These are phyloP conservation scores for Megastigmus dorsalis DNA, from an alignment of 2,888 invertebrate species.

Conservation along the genomic window DNA sequence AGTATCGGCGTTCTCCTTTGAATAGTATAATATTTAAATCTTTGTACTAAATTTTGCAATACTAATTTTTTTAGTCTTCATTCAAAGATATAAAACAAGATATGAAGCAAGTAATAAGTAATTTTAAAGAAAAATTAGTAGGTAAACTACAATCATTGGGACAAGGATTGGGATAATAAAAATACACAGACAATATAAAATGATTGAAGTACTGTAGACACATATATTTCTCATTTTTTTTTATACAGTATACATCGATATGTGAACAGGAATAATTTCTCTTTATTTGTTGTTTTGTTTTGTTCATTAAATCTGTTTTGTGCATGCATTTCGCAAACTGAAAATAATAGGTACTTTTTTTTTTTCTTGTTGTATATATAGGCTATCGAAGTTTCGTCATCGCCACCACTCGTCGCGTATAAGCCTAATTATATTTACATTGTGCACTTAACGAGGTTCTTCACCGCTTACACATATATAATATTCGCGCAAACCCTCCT, in stretches of 20 bases:
- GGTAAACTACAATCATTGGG: not conserved
- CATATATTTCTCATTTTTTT: constrained; percentile 52
- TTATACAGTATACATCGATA: constrained; percentile 54
- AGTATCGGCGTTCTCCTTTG: no score
- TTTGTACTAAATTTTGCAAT: no score
- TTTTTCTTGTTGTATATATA: constrained; percentile 5
- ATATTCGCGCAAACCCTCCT: not conserved
- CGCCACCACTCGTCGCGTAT: constrained; percentile 4
- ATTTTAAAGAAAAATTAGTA: not conserved
- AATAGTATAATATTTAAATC: no score
- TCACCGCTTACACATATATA: not conserved
- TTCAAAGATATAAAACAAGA: not conserved
- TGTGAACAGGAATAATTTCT: constrained; percentile 52
- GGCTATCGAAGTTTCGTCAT: constrained; percentile 23
- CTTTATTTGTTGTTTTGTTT: constrained; percentile 30
- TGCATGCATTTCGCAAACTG: constrained; percentile 34
- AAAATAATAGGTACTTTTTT: not conserved
- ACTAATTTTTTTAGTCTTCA: not conserved
- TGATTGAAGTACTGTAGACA: constrained; percentile 51
- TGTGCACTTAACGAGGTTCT: constrained; percentile 30
- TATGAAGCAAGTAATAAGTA: no score
- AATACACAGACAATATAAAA: constrained; percentile 18
- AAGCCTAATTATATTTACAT: constrained; percentile 49
- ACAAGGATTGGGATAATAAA: not conserved
- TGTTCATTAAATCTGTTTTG: no score